Conservation (phyloP, 2,797 vertebrate species). For the Alcedo atthis region DNA sequence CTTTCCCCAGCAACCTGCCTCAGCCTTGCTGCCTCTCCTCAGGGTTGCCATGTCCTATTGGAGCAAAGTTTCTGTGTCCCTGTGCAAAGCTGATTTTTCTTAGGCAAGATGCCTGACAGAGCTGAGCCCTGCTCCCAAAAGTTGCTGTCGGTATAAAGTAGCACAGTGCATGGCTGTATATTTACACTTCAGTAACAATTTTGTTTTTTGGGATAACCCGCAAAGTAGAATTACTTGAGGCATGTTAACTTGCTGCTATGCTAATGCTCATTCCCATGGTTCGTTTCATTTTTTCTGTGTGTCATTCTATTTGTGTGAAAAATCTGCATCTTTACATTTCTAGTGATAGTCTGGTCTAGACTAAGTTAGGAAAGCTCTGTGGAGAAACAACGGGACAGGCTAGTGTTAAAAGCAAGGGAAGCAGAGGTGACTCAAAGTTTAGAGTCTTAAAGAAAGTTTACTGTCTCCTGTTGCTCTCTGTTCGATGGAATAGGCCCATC, state of each 20-base stretch:
- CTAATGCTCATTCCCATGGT: neutral
- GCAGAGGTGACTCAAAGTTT: slow-evolving; percentile 72
- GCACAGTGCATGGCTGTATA: neutral
- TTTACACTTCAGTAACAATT: neutral
- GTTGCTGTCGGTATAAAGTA: neutral
- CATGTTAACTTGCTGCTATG: neutral
- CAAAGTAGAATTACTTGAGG: neutral
- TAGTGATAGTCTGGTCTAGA: neutral
- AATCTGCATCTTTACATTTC: slow-evolving; percentile 32
- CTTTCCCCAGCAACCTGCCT: neutral
- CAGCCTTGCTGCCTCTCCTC: neutral
- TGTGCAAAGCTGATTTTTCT: neutral
- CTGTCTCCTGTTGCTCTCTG: slow-evolving; percentile 76
- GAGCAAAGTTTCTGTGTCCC: neutral
- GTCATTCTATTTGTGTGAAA: neutral
- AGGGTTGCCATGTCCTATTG: neutral
- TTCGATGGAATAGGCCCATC: slow-evolving; percentile 75
- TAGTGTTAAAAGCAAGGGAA: slow-evolving; percentile 58
- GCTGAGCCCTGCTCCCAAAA: fast-evolving
- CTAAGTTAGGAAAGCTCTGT: slow-evolving; percentile 29
- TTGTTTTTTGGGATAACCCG: neutral
- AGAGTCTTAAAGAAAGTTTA: slow-evolving; percentile 75
- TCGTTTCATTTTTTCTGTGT: neutral
- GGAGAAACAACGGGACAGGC: slow-evolving; percentile 15
- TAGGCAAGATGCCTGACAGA: neutral